phyloP scores from a whole-genome alignment of 30 jellyfish, hydroid and myxozoan genomes.

The Chrysaora quinquecirrha region DNA sequence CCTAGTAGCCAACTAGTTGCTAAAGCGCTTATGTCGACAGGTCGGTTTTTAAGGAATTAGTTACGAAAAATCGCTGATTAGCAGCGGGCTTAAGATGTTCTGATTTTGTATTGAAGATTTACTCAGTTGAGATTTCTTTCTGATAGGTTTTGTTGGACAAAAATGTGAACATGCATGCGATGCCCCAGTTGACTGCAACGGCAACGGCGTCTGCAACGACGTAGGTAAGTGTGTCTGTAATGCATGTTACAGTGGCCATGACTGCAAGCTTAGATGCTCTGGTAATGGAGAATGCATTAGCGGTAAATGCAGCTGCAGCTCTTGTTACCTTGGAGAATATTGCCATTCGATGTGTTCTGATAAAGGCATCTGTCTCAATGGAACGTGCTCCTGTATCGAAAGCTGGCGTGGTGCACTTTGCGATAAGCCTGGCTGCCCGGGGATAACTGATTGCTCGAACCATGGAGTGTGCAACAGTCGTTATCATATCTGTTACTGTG shows the following conservation, averaged over 20 bases:
- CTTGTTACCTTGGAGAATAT: conserved; percentile 52
- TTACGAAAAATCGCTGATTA: no score
- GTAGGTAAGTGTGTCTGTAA: conserved; percentile 62
- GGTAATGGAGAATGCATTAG: conserved; percentile 61
- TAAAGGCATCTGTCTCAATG: conserved; percentile 47
- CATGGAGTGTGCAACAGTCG: conserved; percentile 72
- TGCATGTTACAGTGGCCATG: conserved; percentile 56
- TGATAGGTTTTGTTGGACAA: conserved; percentile 61
- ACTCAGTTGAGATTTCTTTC: no score
- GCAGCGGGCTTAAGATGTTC: no score
- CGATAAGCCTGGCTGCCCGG: conserved; percentile 75
- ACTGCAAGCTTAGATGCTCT: conserved; percentile 57
- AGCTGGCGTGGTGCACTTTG: conserved; percentile 64
- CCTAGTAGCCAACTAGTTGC: no score
- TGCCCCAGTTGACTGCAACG: conserved; percentile 43
- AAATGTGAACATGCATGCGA: conserved; percentile 63
- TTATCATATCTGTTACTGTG: conserved; percentile 58
- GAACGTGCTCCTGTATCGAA: conserved; percentile 40
- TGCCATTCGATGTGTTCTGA: conserved; percentile 62
- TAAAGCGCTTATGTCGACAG: no score
- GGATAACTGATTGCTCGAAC: conserved; percentile 60
- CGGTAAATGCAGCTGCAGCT: conserved; percentile 41
- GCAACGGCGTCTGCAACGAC: conserved; percentile 65
- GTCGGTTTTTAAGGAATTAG: no score
- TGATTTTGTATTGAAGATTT: no score